Evolutionary conservation across 1,140 invertebrate species (phyloP).

Genomic region (Ceratina japonica): DNA sequence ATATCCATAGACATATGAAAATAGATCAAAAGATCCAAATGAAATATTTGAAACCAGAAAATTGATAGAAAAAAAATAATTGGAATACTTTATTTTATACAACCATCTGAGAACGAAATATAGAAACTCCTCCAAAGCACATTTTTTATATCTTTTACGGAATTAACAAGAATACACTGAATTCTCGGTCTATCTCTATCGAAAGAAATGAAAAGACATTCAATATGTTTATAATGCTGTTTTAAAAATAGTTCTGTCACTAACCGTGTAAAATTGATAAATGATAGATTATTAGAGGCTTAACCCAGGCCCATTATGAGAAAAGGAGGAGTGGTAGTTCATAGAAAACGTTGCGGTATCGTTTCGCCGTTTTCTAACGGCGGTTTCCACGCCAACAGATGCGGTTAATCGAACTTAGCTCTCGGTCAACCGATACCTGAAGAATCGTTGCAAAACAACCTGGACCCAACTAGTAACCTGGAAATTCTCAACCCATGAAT

Average conservation of each 20-base stretch:
- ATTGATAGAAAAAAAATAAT: too few relatives aligned
- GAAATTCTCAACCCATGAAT: not conserved
- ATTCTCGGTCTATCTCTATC: too few relatives aligned
- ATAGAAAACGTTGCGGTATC: not conserved
- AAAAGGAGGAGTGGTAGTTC: not conserved
- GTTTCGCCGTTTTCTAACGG: not conserved
- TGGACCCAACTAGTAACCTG: not conserved
- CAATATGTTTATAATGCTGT: constrained; percentile 17
- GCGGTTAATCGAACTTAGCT: not conserved
- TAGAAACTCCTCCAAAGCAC: too few relatives aligned
- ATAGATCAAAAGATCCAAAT: too few relatives aligned
- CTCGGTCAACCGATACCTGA: not conserved
- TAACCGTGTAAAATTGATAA: constrained; percentile 29
- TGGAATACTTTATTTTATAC: too few relatives aligned
- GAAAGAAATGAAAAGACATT: not conserved
- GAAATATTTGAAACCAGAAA: too few relatives aligned
- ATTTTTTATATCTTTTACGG: too few relatives aligned
- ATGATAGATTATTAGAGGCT: too few relatives aligned
- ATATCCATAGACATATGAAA: too few relatives aligned
- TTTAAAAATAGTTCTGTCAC: constrained; percentile 38
- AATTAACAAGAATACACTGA: too few relatives aligned
- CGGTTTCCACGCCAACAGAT: not conserved
- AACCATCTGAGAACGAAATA: too few relatives aligned
- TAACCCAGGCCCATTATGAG: constrained; percentile 9
- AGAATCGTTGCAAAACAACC: not conserved